Percentiles rank a stretch among this genome's conserved stretches.
These are phyloP conservation scores for Zaprionus capensis DNA, from an alignment of 1,140 invertebrate genomes.

Conservation along the genomic window DNA sequence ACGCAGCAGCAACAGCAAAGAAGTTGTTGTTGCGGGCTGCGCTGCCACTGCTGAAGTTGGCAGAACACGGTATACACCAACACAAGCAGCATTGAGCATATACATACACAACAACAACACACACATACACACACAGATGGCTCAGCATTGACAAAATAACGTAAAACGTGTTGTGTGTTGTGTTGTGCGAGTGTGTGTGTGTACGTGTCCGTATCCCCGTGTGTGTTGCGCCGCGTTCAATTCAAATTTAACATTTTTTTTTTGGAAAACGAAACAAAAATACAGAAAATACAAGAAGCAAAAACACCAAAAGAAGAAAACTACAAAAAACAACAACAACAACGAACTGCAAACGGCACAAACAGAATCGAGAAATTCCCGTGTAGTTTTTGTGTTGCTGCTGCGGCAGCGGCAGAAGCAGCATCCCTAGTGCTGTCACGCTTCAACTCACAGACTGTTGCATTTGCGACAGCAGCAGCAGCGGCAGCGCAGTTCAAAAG, in stretches of 20 bases:
- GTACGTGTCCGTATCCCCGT: conserved; percentile 27
- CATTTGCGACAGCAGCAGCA: conserved; percentile 42
- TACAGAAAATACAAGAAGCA: conserved; percentile 6
- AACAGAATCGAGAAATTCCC: conserved; percentile 41
- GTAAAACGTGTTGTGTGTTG: conserved; percentile 53
- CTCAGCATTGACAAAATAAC: conserved; percentile 47
- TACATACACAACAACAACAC: conserved; percentile 31
- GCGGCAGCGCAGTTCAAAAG: conserved; percentile 40
- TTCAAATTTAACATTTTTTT: conserved; percentile 34
- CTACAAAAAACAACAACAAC: conserved; percentile 6
- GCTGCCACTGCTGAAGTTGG: conserved; percentile 40
- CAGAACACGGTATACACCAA: conserved; percentile 53
- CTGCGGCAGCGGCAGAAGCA: conserved; percentile 19
- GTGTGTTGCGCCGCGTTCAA: conserved; percentile 31
- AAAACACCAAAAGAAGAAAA: conserved; percentile 9
- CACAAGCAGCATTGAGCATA: conserved; percentile 50
- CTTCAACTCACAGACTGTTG: conserved; percentile 50
- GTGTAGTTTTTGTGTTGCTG: conserved; percentile 8
- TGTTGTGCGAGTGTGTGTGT: conserved; percentile 15
- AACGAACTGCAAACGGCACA: neutral
- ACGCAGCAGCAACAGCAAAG: conserved; percentile 26
- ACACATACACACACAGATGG: conserved; percentile 23
- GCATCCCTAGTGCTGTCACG: conserved; percentile 56
- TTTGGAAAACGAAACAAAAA: conserved; percentile 6
- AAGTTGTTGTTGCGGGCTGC: conserved; percentile 36